phyloP scores from a whole-genome alignment of 2,888 invertebrate species.

The Temnothorax rugatulus region DNA sequence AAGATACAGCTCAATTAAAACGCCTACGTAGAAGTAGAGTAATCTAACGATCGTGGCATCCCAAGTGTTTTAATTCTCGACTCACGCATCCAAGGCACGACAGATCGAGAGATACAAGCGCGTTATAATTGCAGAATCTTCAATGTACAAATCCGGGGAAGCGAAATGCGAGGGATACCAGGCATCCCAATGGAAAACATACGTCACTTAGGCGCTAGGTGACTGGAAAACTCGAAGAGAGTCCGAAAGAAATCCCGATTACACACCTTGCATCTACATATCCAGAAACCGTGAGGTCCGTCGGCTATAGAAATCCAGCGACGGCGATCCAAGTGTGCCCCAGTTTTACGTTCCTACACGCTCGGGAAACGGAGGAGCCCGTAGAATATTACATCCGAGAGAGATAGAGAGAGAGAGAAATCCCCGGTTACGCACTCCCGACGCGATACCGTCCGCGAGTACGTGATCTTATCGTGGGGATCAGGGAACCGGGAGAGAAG shows the following conservation, averaged over 20 bases:
- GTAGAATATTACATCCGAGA: not conserved
- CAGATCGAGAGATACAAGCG: not conserved
- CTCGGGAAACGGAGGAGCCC: slow-evolving; percentile 16
- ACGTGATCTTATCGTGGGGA: slow-evolving; percentile 11
- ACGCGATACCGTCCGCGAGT: slow-evolving; percentile 26
- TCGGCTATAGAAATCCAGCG: slow-evolving; percentile 22
- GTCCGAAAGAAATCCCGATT: not conserved
- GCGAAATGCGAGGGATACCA: not conserved
- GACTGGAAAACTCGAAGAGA: not conserved
- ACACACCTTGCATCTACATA: slow-evolving; percentile 57
- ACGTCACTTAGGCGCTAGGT: not conserved
- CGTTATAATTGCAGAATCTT: not conserved
- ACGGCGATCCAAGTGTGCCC: not conserved
- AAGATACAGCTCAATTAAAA: slow-evolving; percentile 21
- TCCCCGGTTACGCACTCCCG: slow-evolving; percentile 34
- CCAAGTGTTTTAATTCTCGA: slow-evolving; percentile 16
- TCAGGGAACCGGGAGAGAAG: not conserved
- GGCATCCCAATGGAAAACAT: not conserved
- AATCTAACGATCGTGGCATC: not conserved
- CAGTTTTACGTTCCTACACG: slow-evolving; percentile 8
- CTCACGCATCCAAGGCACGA: not conserved
- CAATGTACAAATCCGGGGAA: not conserved
- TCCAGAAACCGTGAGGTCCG: slow-evolving; percentile 29
- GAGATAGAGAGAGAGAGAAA: too few relatives aligned
- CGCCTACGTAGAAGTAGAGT: not conserved